These are phyloP conservation scores for Salvelinus fontinalis DNA, from an alignment of 2,113 vertebrate genomes.

Conservation along the genomic window DNA sequence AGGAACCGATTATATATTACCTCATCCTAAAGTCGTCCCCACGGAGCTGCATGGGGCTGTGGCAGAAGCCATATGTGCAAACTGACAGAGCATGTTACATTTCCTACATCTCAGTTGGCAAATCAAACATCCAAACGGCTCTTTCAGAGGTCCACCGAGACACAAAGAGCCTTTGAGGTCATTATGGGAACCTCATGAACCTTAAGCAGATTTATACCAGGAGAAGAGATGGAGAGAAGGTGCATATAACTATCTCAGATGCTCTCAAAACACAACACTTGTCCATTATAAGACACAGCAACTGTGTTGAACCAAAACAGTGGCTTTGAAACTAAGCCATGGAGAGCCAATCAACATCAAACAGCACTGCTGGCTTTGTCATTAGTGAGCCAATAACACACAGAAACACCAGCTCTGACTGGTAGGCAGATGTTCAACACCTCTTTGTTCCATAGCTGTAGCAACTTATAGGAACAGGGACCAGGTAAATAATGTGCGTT, in stretches of 20 bases:
- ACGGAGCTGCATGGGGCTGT: too few relatives aligned
- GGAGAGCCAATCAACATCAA: conserved; percentile 42
- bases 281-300: not conserved
- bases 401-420: conserved; percentile 11
- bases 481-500: not conserved
- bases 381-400: conserved; percentile 56
- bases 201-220: too few relatives aligned
- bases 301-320: not conserved
- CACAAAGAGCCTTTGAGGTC: not conserved
- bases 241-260: not conserved
- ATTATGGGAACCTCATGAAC: not conserved
- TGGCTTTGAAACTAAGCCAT: not conserved
- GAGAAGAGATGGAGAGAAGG: conserved; percentile 1
- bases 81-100: too few relatives aligned
- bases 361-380: conserved; percentile 58
- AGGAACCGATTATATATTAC: not conserved
- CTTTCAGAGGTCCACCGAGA: not conserved
- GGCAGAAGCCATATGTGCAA: not conserved
- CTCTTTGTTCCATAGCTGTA: not conserved
- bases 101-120: too few relatives aligned
- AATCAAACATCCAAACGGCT: not conserved
- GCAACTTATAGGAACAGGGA: not conserved
- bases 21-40: not conserved
- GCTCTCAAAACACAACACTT: too few relatives aligned
- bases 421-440: conserved; percentile 13